Base-by-base conservation (phyloP, 2,113 vertebrate species). In the Apistogramma diplotaenia region DNA sequence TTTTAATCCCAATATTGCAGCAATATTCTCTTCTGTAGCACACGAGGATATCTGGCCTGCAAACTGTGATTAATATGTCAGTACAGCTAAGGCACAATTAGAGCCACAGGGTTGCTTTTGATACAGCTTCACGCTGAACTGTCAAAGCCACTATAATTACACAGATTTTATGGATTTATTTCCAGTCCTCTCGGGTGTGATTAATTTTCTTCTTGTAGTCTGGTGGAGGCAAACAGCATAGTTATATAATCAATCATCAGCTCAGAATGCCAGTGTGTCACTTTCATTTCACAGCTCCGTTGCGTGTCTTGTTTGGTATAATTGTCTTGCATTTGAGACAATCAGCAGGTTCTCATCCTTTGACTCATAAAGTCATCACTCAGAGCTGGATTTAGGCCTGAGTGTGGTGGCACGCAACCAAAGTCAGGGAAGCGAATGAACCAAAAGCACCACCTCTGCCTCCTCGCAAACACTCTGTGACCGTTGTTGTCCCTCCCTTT, bases 351-450 rank as follows among this genome's bases (percentile, higher is more conserved):
- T 90, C 84, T 76, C 79, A 78, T 76, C 61, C 83, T 78, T 82
- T 93, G 89, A 92, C 77, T 93, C 89, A 92, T 75, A 53, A 58
- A 76, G 65, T 77, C 73, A 82, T 92, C 89, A 85, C 74, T 70
- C 55, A 31, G 46, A 60, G 70, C 18, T 12, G 40, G 73, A 81
- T 82, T 81, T 82, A 78, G 67, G 70, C 76, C 71, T 81, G 51
- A 77, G 27, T 25, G 74, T 2, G 0, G 61, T 89, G 78, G 87
- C 91, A 93, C 81, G 92, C 90, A 89, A 86, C 15, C 67, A 56
- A 27, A 43, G 25, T 76, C 49, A 51, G 70, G 57, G 29, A 40
- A 72, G 27, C 58, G 78, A 25, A 51, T 11, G 62, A 82, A 76
- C 49, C 15, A 12, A 21, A 46, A 40, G 29, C 78, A 55, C 70